Conservation (phyloP, 2,888 invertebrate species). For the Drosophila mulleri region DNA sequence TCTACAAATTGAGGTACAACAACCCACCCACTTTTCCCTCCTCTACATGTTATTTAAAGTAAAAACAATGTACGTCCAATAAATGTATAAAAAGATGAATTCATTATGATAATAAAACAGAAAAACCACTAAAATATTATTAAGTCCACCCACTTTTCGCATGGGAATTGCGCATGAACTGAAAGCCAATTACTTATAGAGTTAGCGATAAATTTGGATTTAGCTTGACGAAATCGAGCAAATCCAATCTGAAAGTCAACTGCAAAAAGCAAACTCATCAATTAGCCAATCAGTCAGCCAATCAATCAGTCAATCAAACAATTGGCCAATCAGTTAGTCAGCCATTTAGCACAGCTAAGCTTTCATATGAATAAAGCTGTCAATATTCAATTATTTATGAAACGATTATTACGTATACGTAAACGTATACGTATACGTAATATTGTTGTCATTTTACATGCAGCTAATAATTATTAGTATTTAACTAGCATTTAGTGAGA, state of each 20-base stretch:
- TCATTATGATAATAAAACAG: background rate
- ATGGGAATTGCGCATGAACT: background rate
- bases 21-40: background rate
- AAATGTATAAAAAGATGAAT: background rate
- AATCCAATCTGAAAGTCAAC: background rate
- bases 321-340: background rate
- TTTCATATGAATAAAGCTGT: background rate
- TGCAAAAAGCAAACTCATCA: background rate
- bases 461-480: background rate
- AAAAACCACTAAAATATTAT: background rate
- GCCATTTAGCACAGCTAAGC: background rate
- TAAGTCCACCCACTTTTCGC: background rate
- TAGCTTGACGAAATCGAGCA: too few relatives aligned
- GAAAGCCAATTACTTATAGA: background rate
- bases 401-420: constrained; percentile 11
- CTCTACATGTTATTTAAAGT: background rate
- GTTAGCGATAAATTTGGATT: background rate
- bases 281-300: background rate
- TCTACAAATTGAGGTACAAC: too few relatives aligned
- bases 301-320: background rate
- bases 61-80: background rate
- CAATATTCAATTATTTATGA: constrained; percentile 7
- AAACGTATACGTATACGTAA: constrained; percentile 10
- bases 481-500: constrained; percentile 2
- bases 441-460: constrained; percentile 2